A percentile compares a stretch with the other conserved stretches of the same genome.
Conservation (phyloP, 2,797 vertebrate genomes). For the Distichodus sexfasciatus region DNA sequence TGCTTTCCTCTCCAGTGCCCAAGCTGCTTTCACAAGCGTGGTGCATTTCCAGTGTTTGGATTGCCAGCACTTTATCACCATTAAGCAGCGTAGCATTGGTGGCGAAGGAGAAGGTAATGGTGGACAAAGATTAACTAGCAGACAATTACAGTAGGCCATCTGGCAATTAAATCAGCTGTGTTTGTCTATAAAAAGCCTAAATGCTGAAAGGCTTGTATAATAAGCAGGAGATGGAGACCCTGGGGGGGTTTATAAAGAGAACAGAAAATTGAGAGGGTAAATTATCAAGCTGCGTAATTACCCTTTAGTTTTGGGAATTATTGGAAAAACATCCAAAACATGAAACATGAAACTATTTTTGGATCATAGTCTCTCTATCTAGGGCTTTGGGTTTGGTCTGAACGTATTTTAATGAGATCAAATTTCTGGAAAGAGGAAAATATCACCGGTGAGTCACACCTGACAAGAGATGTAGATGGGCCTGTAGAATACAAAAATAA, state of each 20-base stretch:
- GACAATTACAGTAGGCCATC: constrained; percentile 9
- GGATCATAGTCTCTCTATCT: no score
- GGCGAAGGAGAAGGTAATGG: neutral
- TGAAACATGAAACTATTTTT: no score
- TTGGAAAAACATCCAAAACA: no score
- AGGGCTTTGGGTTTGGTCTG: neutral
- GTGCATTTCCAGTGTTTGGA: constrained; percentile 12
- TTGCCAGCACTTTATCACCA: constrained; percentile 34
- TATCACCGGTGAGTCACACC: neutral
- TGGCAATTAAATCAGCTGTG: constrained; percentile 7
- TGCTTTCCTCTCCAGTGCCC: constrained; percentile 7
- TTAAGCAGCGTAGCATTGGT: neutral
- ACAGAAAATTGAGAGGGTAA: neutral
- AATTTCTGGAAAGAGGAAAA: neutral
- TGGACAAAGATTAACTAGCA: neutral
- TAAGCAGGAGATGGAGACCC: neutral
- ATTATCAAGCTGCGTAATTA: neutral
- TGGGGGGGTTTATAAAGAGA: neutral
- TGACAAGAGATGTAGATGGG: neutral
- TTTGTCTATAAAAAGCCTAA: constrained; percentile 19
- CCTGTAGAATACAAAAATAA: neutral
- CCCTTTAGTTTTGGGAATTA: no score
- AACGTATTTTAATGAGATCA: neutral
- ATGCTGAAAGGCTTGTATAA: neutral
- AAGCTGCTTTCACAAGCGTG: constrained; percentile 13